phyloP scores from a whole-genome alignment of 2,113 vertebrate species.

The Corythornis vintsioides region DNA sequence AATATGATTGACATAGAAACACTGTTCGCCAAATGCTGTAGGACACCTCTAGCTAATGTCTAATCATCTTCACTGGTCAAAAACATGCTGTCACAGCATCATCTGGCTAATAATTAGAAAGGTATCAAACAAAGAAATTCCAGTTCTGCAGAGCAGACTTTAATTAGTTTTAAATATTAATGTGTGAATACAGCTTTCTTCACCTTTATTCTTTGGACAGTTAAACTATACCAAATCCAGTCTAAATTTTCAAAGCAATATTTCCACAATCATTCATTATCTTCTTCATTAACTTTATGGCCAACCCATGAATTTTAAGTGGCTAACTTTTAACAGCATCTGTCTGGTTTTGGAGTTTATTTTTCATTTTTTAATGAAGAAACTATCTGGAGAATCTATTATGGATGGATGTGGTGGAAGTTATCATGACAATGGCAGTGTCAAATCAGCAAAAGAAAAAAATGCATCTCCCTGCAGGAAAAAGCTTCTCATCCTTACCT shows the following conservation, averaged over 20 bases:
- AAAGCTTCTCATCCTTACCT: neutral
- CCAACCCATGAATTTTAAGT: neutral
- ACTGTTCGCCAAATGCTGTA: neutral
- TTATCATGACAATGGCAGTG: neutral
- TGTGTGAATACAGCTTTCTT: neutral
- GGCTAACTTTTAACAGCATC: neutral
- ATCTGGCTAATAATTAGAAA: neutral
- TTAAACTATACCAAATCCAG: neutral
- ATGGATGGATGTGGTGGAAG: neutral
- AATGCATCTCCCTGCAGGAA: neutral
- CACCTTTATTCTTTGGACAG: neutral
- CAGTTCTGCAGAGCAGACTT: neutral
- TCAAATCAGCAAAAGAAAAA: neutral
- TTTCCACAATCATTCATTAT: neutral
- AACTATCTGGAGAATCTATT: neutral
- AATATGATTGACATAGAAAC: neutral
- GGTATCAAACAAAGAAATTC: neutral
- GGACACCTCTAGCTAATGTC: neutral
- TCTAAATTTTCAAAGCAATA: neutral
- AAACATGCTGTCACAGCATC: neutral
- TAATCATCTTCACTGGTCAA: neutral
- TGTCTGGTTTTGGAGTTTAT: neutral
- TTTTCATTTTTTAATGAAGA: neutral
- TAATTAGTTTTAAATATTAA: neutral
- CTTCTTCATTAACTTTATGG: neutral